Conservation (phyloP, 2,797 vertebrate species). For the Squalus acanthias region DNA sequence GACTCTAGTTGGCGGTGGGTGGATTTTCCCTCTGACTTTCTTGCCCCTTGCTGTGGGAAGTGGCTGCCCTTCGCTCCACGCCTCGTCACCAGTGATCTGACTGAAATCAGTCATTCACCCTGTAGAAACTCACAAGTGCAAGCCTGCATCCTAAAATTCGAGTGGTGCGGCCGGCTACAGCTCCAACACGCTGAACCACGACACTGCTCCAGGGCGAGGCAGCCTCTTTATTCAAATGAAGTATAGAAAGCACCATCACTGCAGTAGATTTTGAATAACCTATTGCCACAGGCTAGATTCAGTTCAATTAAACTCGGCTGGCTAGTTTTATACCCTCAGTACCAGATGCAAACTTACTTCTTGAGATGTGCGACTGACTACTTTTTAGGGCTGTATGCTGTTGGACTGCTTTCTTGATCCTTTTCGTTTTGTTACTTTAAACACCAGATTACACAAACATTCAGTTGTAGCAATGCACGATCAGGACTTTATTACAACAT, state of each 20-base stretch:
- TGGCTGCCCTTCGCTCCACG: not conserved
- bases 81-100: not conserved
- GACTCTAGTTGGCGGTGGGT: not conserved
- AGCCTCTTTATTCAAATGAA: not conserved
- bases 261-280: not conserved
- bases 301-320: not conserved
- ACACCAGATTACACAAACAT: too few species aligned
- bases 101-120: not conserved
- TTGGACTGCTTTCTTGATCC: too few species aligned
- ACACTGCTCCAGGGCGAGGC: too few species aligned
- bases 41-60: not conserved
- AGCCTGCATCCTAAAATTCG: not conserved
- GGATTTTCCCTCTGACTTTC: not conserved
- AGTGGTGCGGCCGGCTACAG: not conserved
- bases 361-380: not conserved
- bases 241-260: not conserved
- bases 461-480: too few species aligned
- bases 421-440: too few species aligned
- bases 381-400: not conserved
- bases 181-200: not conserved
- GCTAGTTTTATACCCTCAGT: not conserved
- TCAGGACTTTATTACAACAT: too few species aligned
- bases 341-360: not conserved
- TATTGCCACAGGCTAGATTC: not conserved
- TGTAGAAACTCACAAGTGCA: not conserved